Evolutionary conservation across 2,888 invertebrate genomes (phyloP), one percentile per base, ranked within the genome.

Genomic region (Archips xylosteana): DNA sequence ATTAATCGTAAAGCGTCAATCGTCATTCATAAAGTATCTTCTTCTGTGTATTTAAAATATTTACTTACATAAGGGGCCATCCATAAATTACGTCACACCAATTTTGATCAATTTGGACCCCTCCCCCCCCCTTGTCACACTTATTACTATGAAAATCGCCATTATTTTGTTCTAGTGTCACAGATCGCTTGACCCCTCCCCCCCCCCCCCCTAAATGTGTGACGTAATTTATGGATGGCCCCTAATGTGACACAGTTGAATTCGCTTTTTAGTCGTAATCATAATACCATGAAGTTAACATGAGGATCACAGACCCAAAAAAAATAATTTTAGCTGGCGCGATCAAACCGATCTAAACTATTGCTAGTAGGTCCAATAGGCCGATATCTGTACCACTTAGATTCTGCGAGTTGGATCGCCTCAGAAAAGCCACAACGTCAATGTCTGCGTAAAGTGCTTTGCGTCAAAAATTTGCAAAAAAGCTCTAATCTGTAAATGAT

Each of bases 201-300:
- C n/a, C n/a, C n/a, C n/a, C n/a, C n/a, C n/a, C n/a, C n/a, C n/a
- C n/a, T n/a, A n/a, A n/a, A n/a, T n/a, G n/a, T n/a, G n/a, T n/a
- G n/a, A n/a, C n/a, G n/a, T n/a, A n/a, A n/a, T n/a, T n/a, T n/a
- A n/a, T n/a, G n/a, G n/a, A n/a, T n/a, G n/a, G n/a, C n/a, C n/a
- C n/a, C n/a, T n/a, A 54, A 34, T 32, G 45, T 63, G 63, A 63
- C 47, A 63, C 62, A 47, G 12, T 63, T 23, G 6, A 45, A 13
- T 63, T 63, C 6, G 8, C 47, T n/a, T n/a, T 32, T 32, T 34
- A 61, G 15, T 15, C 42, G 23, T 54, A 23, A 23, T 23, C n/a
- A 42, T 15, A 42, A 42, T 39, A n/a, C 60, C 61, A 15, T 61
- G 39, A 39, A 39, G 39, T 39, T 60, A 13, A 39, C n/a, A 23